These are phyloP conservation scores for Gymnocephalus cernua DNA, from an alignment of 2,113 vertebrate species.

Conservation along the genomic window DNA sequence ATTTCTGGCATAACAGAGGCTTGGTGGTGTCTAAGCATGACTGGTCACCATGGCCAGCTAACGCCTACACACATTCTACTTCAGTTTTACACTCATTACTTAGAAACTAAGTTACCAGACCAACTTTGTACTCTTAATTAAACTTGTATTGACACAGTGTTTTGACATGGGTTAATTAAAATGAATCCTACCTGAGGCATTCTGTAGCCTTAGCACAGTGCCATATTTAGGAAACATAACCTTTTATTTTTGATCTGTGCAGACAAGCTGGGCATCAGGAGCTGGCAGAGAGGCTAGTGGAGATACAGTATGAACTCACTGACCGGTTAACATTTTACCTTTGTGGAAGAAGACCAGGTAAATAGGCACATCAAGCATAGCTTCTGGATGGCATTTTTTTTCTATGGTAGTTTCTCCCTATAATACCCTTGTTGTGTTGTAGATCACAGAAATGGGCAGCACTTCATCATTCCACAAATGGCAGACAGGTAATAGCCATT, in stretches of 20 bases:
- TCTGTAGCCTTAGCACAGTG: not conserved
- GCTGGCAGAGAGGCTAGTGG: conserved; percentile 93
- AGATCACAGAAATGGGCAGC: conserved; percentile 97
- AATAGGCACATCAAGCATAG: conserved; percentile 38
- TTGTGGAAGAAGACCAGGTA: conserved; percentile 96
- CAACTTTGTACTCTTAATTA: not conserved
- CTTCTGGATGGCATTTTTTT: not conserved
- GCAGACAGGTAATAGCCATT: conserved; percentile 92
- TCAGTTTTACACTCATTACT: not conserved
- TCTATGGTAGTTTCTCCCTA: not conserved
- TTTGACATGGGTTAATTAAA: not conserved
- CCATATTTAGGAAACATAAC: not conserved
- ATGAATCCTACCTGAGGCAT: not conserved
- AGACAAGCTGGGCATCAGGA: conserved; percentile 98
- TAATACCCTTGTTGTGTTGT: conserved; percentile 53
- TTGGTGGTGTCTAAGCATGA: not conserved
- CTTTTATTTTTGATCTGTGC: conserved; percentile 47
- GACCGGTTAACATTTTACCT: conserved; percentile 97
- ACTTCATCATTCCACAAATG: conserved; percentile 99
- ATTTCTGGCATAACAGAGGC: not conserved
- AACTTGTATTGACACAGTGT: not conserved
- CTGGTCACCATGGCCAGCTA: not conserved
- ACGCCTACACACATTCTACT: not conserved
- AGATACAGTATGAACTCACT: conserved; percentile 98
- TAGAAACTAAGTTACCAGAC: too few species aligned